phyloP scores from a whole-genome alignment of 1,140 invertebrate species.

The Idris sp. region DNA sequence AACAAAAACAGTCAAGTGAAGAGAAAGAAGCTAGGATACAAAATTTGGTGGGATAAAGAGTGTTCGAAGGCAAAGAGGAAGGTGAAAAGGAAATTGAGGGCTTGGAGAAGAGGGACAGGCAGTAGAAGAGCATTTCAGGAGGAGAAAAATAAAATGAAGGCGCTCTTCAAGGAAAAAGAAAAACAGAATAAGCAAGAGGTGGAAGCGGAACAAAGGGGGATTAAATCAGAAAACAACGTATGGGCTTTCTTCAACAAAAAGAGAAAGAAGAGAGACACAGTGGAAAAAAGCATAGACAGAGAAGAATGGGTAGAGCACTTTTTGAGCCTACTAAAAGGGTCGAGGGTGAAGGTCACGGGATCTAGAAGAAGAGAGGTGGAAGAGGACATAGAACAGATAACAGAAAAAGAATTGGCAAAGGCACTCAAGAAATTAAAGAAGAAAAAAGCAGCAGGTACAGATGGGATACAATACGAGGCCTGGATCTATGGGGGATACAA shows the following conservation, averaged over 20 bases:
- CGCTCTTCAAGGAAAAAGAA: neutral
- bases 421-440: neutral
- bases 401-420: neutral
- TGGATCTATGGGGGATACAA: neutral
- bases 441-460: constrained; percentile 12
- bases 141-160: neutral
- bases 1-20: neutral
- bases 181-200: neutral
- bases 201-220: neutral
- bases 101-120: neutral
- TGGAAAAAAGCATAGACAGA: neutral
- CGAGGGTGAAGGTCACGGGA: neutral
- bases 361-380: neutral
- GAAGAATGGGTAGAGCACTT: neutral
- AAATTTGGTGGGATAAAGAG: constrained; percentile 3
- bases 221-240: neutral
- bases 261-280: neutral
- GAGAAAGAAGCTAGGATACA: constrained; percentile 5
- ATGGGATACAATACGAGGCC: constrained; percentile 5
- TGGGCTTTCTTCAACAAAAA: neutral
- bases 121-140: neutral
- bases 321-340: neutral
- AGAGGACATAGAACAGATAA: neutral
- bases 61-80: constrained; percentile 1
- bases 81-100: neutral